A percentile compares a stretch with the other conserved stretches of the same genome.
Conservation (phyloP, 23 tunicate genomes). For the Ciona savignyi region DNA sequence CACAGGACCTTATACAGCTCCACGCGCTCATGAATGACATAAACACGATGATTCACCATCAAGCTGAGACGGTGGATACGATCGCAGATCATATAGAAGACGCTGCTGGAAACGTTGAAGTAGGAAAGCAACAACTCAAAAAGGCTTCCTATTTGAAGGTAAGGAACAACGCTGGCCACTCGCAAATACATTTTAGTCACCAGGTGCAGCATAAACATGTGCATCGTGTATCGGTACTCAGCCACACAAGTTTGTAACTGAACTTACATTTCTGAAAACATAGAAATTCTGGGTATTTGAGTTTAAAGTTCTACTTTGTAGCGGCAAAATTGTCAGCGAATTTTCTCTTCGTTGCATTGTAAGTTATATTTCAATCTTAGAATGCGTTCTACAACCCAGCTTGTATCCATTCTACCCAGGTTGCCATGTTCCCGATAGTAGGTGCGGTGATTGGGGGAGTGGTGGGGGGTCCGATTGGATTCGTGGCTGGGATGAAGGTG, state of each 20-base stretch:
- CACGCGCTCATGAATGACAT: slow-evolving; percentile 31
- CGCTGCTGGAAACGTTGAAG: slow-evolving; percentile 35
- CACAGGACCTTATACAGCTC: slow-evolving; percentile 29
- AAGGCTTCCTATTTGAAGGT: slow-evolving; percentile 40
- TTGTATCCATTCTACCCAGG: slow-evolving; percentile 10
- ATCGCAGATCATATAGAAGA: slow-evolving; percentile 46
- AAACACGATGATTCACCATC: slow-evolving; percentile 36
- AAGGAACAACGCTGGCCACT: no score
- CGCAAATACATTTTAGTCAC: no score
- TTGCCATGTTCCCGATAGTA: slow-evolving; percentile 78
- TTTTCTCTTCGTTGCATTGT: no score
- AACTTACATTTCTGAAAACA: no score
- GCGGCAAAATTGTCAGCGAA: no score
- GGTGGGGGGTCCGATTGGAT: slow-evolving; percentile 75
- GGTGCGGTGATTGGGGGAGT: slow-evolving; percentile 89
- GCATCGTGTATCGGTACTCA: no score
- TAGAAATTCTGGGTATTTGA: no score
- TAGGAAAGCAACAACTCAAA: slow-evolving; percentile 37
- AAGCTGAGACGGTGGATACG: slow-evolving; percentile 44
- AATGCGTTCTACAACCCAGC: neutral
- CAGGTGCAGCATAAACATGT: no score
- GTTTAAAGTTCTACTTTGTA: no score
- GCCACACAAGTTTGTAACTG: no score
- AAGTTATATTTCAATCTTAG: neutral
- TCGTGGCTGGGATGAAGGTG: slow-evolving; percentile 61